These are phyloP conservation scores for Saimiri boliviensis DNA, from an alignment of 2,113 vertebrate genomes.

Conservation along the genomic window DNA sequence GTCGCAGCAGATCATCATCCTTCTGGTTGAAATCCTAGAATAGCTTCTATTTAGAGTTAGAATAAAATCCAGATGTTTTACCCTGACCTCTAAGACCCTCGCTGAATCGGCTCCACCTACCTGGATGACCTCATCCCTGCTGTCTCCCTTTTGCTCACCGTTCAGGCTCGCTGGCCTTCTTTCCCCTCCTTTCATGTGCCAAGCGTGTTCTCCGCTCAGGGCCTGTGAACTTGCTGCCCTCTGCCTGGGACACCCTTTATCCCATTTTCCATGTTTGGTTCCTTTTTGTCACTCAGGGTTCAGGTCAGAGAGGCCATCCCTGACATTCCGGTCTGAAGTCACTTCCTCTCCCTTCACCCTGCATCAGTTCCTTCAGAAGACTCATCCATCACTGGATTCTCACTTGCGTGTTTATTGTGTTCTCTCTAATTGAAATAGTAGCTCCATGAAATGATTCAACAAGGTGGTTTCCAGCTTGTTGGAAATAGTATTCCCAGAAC, in stretches of 20 bases:
- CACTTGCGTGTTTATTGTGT: background rate
- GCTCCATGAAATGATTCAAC: background rate
- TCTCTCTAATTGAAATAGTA: background rate
- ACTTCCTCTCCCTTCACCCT: background rate
- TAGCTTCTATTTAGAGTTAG: background rate
- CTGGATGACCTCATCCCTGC: background rate
- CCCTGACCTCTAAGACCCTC: background rate
- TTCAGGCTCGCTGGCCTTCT: background rate
- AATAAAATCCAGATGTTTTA: background rate
- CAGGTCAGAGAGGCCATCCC: background rate
- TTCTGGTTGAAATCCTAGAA: background rate
- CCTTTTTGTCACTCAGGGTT: background rate
- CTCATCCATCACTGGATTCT: background rate
- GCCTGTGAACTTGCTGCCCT: background rate
- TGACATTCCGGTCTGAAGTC: background rate
- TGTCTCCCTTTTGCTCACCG: rapidly evolving
- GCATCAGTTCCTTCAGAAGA: background rate
- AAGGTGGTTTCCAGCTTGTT: background rate
- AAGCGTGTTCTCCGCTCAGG: background rate
- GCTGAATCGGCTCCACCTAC: rapidly evolving
- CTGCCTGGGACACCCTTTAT: background rate
- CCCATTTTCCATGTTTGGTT: background rate
- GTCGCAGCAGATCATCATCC: background rate
- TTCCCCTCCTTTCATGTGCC: background rate
- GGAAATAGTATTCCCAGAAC: background rate